Base-by-base conservation (phyloP, 1,140 invertebrate genomes). In the Metopolophium dirhodum region DNA sequence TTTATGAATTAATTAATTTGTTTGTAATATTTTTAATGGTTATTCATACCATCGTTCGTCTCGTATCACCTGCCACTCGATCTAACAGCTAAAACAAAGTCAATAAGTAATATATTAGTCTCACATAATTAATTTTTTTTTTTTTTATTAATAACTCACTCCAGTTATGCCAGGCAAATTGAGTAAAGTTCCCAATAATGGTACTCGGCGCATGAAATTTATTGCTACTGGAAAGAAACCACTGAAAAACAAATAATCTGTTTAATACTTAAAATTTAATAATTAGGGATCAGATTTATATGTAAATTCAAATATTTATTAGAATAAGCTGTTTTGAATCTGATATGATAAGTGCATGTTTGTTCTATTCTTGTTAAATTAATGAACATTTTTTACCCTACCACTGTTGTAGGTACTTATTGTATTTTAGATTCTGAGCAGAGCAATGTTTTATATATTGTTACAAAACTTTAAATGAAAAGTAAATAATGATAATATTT, bases 171-270 rank as follows among this genome's bases (percentile, higher is more conserved):
- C 96, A 89, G 97, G 97, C 94, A 98, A 95, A 95, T 97, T 97
- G 82, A 98, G 95, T 88, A 98, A 94, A 37, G 96, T 97, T 61
- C 97, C 97, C 61, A 98, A 94, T 51, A 98, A 95, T 93, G 97
- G 97, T 90, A 98, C 96, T 95, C 97, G 96, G 94, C 97, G 96
- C 61, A 99, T 95, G 95, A 98, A 99, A 95, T 98, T 98, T 54
- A 98, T 96, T n/a, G 97, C 97, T 90, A 98, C 98, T 91, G 98
- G 98, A 94, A 98, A 96, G 95, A 98, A 99, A 77, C 98, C 97
- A 96, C 97, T 97, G 95, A 94, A 96, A 96, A 94, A 94, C 77
- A 77, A n/a, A 95, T 94, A 95, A 86, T 35, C 26, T n/a, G 91
- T 9, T 54, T 47, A 57, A 94, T 86, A 41, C 83, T 94, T 61